Percentiles rank a stretch among this genome's conserved stretches.
These are phyloP conservation scores for Centropristis striata DNA, from an alignment of 2,113 vertebrate genomes.

Conservation along the genomic window DNA sequence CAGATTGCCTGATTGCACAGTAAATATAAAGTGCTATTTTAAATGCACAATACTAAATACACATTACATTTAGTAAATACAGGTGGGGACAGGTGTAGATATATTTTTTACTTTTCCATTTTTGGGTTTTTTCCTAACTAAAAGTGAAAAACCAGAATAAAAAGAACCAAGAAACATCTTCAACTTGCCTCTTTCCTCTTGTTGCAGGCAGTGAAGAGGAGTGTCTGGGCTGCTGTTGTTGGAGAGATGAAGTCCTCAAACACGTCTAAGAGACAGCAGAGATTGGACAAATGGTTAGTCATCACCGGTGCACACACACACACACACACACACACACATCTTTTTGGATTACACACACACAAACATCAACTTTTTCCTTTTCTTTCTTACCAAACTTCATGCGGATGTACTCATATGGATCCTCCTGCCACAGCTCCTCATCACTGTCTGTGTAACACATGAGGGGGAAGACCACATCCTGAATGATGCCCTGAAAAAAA, in stretches of 20 bases:
- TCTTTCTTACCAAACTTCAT: constrained; percentile 95
- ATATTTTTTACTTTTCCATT: background rate
- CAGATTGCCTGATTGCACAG: too few relatives aligned
- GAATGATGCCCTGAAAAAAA: constrained; percentile 85
- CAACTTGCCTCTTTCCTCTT: constrained; percentile 97
- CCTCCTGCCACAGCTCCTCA: constrained; percentile 98
- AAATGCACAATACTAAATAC: too few relatives aligned
- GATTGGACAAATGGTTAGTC: constrained; percentile 19
- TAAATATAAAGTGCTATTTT: too few relatives aligned
- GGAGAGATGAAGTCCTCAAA: constrained; percentile 99
- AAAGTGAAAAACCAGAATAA: background rate
- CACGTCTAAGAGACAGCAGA: constrained; percentile 87
- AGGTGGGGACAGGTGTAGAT: background rate
- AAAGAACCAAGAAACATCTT: background rate
- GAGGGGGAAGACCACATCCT: constrained; percentile 89
- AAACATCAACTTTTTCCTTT: too few relatives aligned
- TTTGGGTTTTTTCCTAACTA: background rate
- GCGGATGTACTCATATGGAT: constrained; percentile 99
- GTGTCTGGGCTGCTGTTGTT: constrained; percentile 96
- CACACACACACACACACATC: too few relatives aligned
- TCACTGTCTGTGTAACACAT: constrained; percentile 99
- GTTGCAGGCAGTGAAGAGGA: constrained; percentile 97
- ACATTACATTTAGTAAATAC: too few relatives aligned
- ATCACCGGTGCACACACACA: background rate
- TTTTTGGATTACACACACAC: background rate